Evolutionary conservation across 2,797 vertebrate genomes (phyloP), one percentile per base, ranked within the genome.

Genomic region (Poecile montanus): DNA sequence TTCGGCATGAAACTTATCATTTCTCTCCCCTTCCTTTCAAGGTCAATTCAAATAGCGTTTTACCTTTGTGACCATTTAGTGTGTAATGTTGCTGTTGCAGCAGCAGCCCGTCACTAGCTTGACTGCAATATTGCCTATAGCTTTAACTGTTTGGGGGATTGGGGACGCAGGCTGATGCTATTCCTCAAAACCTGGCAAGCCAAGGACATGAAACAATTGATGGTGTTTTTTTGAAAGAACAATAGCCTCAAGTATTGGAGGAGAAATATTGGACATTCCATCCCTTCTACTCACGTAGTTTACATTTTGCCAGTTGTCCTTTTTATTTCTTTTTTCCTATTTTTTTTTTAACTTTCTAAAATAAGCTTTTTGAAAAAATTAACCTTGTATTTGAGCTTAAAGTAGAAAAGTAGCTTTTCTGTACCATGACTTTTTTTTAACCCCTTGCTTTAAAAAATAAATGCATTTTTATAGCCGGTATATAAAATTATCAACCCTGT

Each of bases 31-130:
- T 85, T 75, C 56, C 89, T 97, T 97, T 98, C 98, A 99, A 99
- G 99, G 99, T 99, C 98, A 97, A 98, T 98, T 98, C 97, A 97
- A 98, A 98, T 98, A 98, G 98, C 97, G 95, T 98, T 98, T 98
- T 98, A 98, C 97, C 98, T 98, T 97, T 97, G 98, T 97, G 96
- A 97, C 97, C 97, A 50, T 98, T 98, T 96, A 97, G 96, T 95
- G 95, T 96, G 91, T 94, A 93, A 92, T 94, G 96, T 94, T 93
- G 89, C 95, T 95, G 90, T 95, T 96, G 93, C 96, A 97, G 97
- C 89, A 94, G 96, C 91, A 94, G 88, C 93, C 68, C 11, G 36
- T 94, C 89, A 53, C 88, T 93, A 40, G 91, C 91, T 92, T 65
- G 85, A 79, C 94, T 94, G 96, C 91, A 94, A 95, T 87, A 82